Evolutionary conservation across 2,797 vertebrate genomes (phyloP).

Genomic region (Choloepus didactylus): DNA sequence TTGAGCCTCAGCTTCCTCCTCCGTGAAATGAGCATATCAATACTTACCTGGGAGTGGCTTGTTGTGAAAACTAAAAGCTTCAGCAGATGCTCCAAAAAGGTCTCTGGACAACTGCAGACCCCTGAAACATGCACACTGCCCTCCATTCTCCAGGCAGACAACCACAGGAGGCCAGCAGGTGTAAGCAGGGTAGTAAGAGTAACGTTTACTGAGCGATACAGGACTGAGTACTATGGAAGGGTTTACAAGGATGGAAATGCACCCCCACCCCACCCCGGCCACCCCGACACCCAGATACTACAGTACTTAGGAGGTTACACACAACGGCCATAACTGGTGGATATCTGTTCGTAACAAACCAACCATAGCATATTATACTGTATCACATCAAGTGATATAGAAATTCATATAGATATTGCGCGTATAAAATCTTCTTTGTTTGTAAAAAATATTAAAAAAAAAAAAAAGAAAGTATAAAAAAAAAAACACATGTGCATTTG

Average conservation of each 20-base stretch:
- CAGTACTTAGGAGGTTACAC: conserved; percentile 87
- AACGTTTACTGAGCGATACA: conserved; percentile 91
- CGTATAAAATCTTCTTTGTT: conserved; percentile 94
- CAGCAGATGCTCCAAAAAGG: not conserved
- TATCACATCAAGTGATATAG: conserved; percentile 95
- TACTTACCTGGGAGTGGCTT: not conserved
- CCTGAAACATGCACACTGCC: not conserved
- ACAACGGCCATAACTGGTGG: conserved; percentile 88
- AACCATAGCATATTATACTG: conserved; percentile 93
- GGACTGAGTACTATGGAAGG: conserved; percentile 90
- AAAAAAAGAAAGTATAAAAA: conserved; percentile 90
- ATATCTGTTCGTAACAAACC: conserved; percentile 92
- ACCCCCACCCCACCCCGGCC: conserved; percentile 73
- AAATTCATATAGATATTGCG: conserved; percentile 94
- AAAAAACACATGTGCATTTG: conserved; percentile 92
- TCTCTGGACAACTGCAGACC: not conserved
- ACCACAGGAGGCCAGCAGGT: conserved; percentile 85
- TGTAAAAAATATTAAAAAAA: conserved; percentile 87
- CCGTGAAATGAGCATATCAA: conserved; percentile 18
- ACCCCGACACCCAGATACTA: conserved; percentile 79
- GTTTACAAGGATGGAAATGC: conserved; percentile 88
- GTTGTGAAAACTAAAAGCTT: not conserved
- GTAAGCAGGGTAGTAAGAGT: conserved; percentile 85
- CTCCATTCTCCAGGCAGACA: conserved; percentile 73
- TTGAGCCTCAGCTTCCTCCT: not conserved